phyloP scores from a whole-genome alignment of 2,888 invertebrate species.

The Agapostemon virescens region DNA sequence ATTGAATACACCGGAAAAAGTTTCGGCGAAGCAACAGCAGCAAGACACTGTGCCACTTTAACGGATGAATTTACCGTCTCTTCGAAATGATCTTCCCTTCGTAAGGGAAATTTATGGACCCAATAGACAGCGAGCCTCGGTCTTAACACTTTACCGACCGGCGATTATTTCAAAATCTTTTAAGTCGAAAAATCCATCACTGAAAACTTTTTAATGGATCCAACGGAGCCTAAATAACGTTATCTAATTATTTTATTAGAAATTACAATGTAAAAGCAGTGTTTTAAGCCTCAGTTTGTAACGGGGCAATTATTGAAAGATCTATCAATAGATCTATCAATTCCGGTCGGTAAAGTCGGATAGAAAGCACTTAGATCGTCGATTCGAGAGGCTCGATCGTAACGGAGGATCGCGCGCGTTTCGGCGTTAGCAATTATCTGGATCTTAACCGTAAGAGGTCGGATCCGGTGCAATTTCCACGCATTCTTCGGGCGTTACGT shows the following conservation, averaged over 20 bases:
- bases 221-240: too few species aligned
- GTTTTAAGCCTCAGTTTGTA: too few species aligned
- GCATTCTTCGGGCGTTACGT: slow-evolving; percentile 52
- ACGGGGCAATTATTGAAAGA: too few species aligned
- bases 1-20: slow-evolving; percentile 8
- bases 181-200: too few species aligned
- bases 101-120: not conserved
- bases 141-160: too few species aligned
- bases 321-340: too few species aligned
- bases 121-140: not conserved
- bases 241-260: too few species aligned
- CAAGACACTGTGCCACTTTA: not conserved
- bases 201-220: too few species aligned
- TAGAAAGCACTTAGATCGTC: too few species aligned
- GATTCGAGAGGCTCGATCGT: not conserved
- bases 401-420: not conserved
- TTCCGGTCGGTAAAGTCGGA: too few species aligned
- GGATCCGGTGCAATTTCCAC: slow-evolving; percentile 46
- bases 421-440: slow-evolving; percentile 38
- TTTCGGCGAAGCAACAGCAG: not conserved
- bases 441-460: slow-evolving; percentile 38
- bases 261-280: too few species aligned
- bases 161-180: too few species aligned
- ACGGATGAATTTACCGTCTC: not conserved
- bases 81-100: not conserved